phyloP scores from a whole-genome alignment of 2,888 invertebrate genomes.

The Sinodicranocentrus sp. region DNA sequence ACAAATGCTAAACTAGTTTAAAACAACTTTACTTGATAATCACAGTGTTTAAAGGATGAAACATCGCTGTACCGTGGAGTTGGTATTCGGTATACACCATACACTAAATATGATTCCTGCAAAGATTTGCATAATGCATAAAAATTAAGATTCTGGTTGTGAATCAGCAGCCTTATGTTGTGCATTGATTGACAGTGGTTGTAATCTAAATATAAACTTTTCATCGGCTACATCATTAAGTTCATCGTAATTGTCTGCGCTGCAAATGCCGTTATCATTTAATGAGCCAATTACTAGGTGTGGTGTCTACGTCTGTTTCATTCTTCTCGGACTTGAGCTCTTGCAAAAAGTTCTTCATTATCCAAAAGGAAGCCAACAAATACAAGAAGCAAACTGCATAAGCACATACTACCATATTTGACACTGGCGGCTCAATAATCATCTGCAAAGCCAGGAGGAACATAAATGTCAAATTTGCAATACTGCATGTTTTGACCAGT shows the following conservation, averaged over 20 bases:
- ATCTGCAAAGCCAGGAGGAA: constrained; percentile 61
- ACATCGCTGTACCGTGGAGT: too few relatives aligned
- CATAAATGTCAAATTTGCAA: constrained; percentile 30
- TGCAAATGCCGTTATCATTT: constrained; percentile 2
- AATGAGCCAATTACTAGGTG: background rate
- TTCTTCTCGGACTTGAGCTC: constrained; percentile 20
- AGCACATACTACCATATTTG: constrained; percentile 41
- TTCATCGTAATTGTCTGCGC: constrained; percentile 51
- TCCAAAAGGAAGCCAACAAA: constrained; percentile 50
- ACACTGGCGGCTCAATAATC: constrained; percentile 44
- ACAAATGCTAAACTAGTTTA: too few relatives aligned
- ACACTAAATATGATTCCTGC: too few relatives aligned
- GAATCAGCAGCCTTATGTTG: background rate
- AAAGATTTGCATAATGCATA: too few relatives aligned
- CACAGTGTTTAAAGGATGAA: too few relatives aligned
- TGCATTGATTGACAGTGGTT: constrained; percentile 13
- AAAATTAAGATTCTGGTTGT: background rate
- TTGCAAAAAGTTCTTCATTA: constrained; percentile 45
- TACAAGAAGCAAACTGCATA: constrained; percentile 47
- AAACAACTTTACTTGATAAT: too few relatives aligned
- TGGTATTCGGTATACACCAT: too few relatives aligned
- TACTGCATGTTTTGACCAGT: constrained; percentile 41
- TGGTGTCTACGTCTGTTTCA: background rate
- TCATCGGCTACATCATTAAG: constrained; percentile 57
- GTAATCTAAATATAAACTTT: constrained; percentile 40